Evolutionary conservation across 1,140 invertebrate genomes (phyloP).

Genomic region (Heliconius himera): DNA sequence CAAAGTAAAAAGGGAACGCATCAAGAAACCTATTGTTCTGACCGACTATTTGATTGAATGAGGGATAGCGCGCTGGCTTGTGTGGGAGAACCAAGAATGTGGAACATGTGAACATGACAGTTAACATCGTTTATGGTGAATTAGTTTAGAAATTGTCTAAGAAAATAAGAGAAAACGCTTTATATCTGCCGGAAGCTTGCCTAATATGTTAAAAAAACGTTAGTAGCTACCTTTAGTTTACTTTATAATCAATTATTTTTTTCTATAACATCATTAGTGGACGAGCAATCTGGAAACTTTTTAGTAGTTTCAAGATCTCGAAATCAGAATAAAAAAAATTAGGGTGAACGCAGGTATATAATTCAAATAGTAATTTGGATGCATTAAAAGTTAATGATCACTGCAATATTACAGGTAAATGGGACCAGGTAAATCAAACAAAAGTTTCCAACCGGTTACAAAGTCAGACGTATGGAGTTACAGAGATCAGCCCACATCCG

Average conservation of each 20-base stretch:
- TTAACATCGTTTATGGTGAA: slow-evolving; percentile 32
- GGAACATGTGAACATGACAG: slow-evolving; percentile 62
- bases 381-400: slow-evolving; percentile 43
- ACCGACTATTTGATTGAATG: slow-evolving; percentile 56
- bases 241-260: background rate
- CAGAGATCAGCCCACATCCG: slow-evolving; percentile 64
- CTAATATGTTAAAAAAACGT: background rate
- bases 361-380: slow-evolving; percentile 3
- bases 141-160: slow-evolving; percentile 29
- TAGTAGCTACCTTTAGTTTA: background rate
- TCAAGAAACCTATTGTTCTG: slow-evolving; percentile 57
- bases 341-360: slow-evolving; percentile 6
- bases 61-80: slow-evolving; percentile 47
- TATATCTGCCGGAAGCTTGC: slow-evolving; percentile 3
- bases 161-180: slow-evolving; percentile 19
- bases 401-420: slow-evolving; percentile 54
- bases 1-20: slow-evolving; percentile 52
- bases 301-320: background rate
- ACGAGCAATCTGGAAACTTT: background rate
- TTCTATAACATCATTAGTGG: background rate
- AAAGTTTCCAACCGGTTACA: slow-evolving; percentile 44
- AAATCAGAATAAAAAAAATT: background rate
- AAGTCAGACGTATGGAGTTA: slow-evolving; percentile 50
- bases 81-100: slow-evolving; percentile 66
- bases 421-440: slow-evolving; percentile 47